Conservation (phyloP, 2,888 invertebrate genomes). For the Aspidiotus destructor region DNA sequence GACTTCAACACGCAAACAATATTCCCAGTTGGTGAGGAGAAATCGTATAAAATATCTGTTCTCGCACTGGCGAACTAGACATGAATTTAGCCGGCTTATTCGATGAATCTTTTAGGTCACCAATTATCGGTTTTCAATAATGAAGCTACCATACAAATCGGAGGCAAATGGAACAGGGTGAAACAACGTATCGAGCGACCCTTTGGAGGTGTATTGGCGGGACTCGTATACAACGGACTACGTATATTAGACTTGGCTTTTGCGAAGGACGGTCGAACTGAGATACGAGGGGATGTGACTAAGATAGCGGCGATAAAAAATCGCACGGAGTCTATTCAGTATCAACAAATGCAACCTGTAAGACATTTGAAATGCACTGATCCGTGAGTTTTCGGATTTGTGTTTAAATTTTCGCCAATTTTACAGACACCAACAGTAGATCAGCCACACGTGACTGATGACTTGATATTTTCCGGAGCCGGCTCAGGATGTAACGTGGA, state of each 20-base stretch:
- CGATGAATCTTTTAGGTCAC: constrained; percentile 52
- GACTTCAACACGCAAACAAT: constrained; percentile 76
- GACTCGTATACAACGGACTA: constrained; percentile 77
- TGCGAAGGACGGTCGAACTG: constrained; percentile 66
- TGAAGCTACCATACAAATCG: constrained; percentile 79
- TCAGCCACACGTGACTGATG: constrained; percentile 68
- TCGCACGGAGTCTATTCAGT: constrained; percentile 52
- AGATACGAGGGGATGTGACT: constrained; percentile 72
- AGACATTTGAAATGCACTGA: constrained; percentile 32
- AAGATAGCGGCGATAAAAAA: constrained; percentile 46
- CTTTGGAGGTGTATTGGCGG: constrained; percentile 80
- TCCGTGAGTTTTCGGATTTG: not conserved
- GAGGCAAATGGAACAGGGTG: constrained; percentile 66
- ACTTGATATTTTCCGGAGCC: constrained; percentile 82
- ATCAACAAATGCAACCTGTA: constrained; percentile 79
- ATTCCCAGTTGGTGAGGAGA: constrained; percentile 64
- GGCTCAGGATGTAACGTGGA: constrained; percentile 84
- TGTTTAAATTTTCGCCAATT: constrained; percentile 18
- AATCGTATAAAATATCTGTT: too few species aligned
- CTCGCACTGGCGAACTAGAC: too few species aligned
- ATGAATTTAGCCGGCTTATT: not conserved
- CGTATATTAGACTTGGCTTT: constrained; percentile 76
- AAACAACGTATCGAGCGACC: constrained; percentile 63
- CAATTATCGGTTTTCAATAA: constrained; percentile 83
- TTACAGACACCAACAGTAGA: constrained; percentile 73